phyloP scores from a whole-genome alignment of 2,113 vertebrate genomes.

The Empidonax alnorum region DNA sequence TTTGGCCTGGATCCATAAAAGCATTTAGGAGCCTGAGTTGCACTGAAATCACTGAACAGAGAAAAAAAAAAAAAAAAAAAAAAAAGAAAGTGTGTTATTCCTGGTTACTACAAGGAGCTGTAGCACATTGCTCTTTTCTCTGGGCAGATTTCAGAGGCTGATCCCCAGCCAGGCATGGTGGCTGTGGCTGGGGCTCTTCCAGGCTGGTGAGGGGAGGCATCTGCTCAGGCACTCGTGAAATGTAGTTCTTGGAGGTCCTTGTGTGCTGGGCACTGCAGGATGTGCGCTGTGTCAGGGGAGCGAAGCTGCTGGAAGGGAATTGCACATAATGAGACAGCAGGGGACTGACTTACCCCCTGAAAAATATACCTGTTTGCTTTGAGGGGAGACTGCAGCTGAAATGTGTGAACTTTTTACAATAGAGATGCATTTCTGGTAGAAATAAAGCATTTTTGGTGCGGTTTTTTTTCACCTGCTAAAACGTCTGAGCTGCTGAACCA shows the following conservation, averaged over 20 bases:
- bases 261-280: not conserved
- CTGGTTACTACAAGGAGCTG: conserved; percentile 26
- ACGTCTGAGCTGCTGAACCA: accelerated
- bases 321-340: accelerated
- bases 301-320: not conserved
- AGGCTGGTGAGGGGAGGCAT: not conserved
- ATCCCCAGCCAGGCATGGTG: not conserved
- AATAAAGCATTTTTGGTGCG: not conserved
- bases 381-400: not conserved
- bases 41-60: conserved; percentile 34
- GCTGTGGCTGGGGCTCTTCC: not conserved
- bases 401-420: not conserved
- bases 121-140: conserved; percentile 3
- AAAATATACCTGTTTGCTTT: not conserved
- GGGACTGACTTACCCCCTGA: not conserved
- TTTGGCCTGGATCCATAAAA: conserved; percentile 61
- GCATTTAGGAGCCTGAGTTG: conserved; percentile 48
- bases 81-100: not conserved
- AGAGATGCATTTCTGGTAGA: not conserved
- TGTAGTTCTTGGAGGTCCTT: not conserved
- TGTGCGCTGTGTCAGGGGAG: not conserved
- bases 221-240: not conserved
- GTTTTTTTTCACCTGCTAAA: not conserved
- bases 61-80: accelerated
- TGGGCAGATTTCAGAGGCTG: not conserved